These are phyloP conservation scores for Acleris cristana DNA, from an alignment of 2,888 invertebrate species.

Conservation along the genomic window DNA sequence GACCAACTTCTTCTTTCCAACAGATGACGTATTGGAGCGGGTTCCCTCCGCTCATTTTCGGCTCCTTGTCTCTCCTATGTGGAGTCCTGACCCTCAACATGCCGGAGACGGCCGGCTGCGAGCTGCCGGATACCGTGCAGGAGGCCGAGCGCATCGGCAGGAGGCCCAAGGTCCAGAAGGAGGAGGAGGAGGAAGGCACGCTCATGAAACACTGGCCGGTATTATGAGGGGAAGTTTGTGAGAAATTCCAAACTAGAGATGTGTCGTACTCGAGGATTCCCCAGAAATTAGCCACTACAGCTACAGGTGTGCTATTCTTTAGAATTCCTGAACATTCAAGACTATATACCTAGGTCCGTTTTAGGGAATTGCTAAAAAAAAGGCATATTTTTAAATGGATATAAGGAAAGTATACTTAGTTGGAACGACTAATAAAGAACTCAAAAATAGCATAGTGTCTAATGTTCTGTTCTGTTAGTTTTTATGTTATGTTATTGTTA, in stretches of 20 bases:
- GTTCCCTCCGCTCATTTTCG: constrained; percentile 78
- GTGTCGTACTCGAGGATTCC: background rate
- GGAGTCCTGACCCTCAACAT: constrained; percentile 73
- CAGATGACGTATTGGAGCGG: constrained; percentile 76
- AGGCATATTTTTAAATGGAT: too few relatives aligned
- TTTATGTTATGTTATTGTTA: too few relatives aligned
- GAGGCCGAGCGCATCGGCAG: constrained; percentile 74
- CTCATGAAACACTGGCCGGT: constrained; percentile 9
- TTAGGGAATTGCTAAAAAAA: too few relatives aligned
- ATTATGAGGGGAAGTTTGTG: background rate
- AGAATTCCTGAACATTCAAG: too few relatives aligned
- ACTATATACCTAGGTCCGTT: too few relatives aligned
- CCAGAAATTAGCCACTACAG: too few relatives aligned
- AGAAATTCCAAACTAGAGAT: too few relatives aligned
- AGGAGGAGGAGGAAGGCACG: constrained; percentile 30
- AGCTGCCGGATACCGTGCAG: constrained; percentile 77
- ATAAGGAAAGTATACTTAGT: too few relatives aligned
- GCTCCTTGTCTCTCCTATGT: constrained; percentile 70
- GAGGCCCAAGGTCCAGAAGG: constrained; percentile 37
- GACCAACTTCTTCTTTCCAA: background rate
- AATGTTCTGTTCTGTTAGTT: too few relatives aligned
- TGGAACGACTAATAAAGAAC: too few relatives aligned
- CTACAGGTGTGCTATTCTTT: too few relatives aligned
- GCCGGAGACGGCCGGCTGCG: constrained; percentile 78
- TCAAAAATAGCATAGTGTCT: too few relatives aligned